These are phyloP conservation scores for Pomacea canaliculata DNA, from an alignment of 2,888 invertebrate species.

Conservation along the genomic window DNA sequence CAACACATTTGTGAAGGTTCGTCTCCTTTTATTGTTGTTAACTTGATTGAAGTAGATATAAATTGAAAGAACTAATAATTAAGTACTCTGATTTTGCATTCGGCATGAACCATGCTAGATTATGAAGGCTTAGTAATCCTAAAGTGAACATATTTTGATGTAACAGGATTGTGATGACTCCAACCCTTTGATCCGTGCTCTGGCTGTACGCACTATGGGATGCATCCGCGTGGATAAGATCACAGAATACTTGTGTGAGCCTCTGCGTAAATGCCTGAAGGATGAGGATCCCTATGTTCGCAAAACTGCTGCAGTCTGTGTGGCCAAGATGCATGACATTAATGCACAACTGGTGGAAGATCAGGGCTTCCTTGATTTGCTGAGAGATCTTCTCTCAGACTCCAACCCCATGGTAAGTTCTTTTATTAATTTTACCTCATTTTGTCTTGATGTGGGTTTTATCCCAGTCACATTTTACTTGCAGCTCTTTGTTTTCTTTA, in stretches of 20 bases:
- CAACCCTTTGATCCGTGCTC: slow-evolving; percentile 96
- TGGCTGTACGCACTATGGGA: slow-evolving; percentile 99
- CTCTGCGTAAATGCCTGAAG: slow-evolving; percentile 82
- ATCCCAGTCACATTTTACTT: too few species aligned
- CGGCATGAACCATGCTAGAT: too few species aligned
- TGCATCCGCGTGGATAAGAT: slow-evolving; percentile 99
- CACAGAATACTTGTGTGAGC: slow-evolving; percentile 98
- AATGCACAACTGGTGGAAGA: slow-evolving; percentile 81
- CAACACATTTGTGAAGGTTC: slow-evolving; percentile 98
- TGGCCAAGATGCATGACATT: slow-evolving; percentile 98
- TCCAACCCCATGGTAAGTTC: slow-evolving; percentile 96
- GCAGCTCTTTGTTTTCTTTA: not conserved
- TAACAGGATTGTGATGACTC: slow-evolving; percentile 98
- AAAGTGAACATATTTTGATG: not conserved
- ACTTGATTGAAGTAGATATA: too few species aligned
- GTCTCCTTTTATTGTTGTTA: not conserved
- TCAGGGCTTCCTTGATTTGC: slow-evolving; percentile 96
- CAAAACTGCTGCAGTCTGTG: slow-evolving; percentile 99
- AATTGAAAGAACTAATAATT: too few species aligned
- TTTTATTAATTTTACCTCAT: not conserved
- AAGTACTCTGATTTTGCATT: too few species aligned
- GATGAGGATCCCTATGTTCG: slow-evolving; percentile 74
- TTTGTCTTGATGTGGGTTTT: not conserved
- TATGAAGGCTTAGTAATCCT: too few species aligned
- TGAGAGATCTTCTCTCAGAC: slow-evolving; percentile 96